These are phyloP conservation scores for Hoplostethus atlanticus DNA, from an alignment of 2,797 vertebrate species.

Conservation along the genomic window DNA sequence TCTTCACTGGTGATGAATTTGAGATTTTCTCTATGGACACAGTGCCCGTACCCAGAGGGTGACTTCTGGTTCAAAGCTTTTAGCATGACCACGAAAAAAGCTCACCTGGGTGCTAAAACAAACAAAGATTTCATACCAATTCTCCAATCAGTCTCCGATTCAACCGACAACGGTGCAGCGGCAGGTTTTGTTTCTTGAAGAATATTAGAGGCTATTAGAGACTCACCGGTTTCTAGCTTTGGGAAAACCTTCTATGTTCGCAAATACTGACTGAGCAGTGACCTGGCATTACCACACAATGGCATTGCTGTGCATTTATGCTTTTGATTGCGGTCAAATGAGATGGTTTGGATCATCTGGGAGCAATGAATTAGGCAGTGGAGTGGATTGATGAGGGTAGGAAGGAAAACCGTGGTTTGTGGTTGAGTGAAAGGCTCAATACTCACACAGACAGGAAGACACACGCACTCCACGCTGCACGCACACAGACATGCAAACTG, in stretches of 20 bases:
- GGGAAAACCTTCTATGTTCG: background rate
- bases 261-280: background rate
- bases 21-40: background rate
- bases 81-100: too few relatives aligned
- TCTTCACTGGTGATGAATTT: background rate
- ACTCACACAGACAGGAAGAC: background rate
- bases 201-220: too few relatives aligned
- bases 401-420: conserved; percentile 2
- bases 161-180: too few relatives aligned
- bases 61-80: too few relatives aligned
- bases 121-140: too few relatives aligned
- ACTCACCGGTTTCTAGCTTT: background rate
- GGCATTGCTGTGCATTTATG: background rate
- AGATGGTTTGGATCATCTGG: background rate
- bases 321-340: background rate
- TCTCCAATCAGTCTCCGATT: too few relatives aligned
- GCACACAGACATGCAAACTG: background rate
- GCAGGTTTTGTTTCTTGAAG: too few relatives aligned
- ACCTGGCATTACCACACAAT: too few relatives aligned
- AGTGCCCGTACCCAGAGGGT: too few relatives aligned
- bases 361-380: background rate
- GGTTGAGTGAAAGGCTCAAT: background rate
- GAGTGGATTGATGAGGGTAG: background rate
- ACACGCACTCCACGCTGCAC: background rate
- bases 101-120: too few relatives aligned